Evolutionary conservation across 2,888 invertebrate species (phyloP), one percentile per base, ranked within the genome.

Genomic region (Eupithecia centaureata): DNA sequence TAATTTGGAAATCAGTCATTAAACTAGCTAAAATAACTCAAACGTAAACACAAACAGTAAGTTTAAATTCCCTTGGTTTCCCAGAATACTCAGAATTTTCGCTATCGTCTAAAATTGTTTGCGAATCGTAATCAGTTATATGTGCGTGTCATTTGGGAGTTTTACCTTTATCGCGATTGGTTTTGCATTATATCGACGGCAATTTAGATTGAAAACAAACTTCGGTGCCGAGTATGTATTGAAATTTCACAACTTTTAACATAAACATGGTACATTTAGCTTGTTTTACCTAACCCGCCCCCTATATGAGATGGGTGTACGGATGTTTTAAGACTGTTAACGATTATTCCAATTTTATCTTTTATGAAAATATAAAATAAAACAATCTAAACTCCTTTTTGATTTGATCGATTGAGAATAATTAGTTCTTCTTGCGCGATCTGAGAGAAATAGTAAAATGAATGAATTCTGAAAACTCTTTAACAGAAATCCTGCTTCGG

Each of bases 201-300:
- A 78, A 82, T 82, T 84, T 80, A 81, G 79, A 84, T 82, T 85
- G 83, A 80, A 82, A 81, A 82, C 82, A 82, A 85, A 86, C 77
- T 86, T 86, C 65, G 69, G 61, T 70, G 67, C 67, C 72, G 67
- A 72, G 71, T 73, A 74, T 79, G 78, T 82, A 81, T 81, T 81
- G 79, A 79, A 79, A 79, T 80, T 79, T 79, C 74, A 64, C 62
- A 86, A 87, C 83, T 86, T 86, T 83, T 78, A 82, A 80, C 85
- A 83, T 86, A 86, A 85, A 86, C 84, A 84, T 81, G 74, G 73
- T 76, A 76, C 70, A 76, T 79, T 78, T 76, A 75, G 79, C 73
- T 79, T 78, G 82, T 79, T 84, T 80, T 76, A 79, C 74, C 74
- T 73, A 79, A 80, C 78, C 77, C 76, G 51, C 70, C 76, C 73